These are phyloP conservation scores for Epinotia brunnichana DNA, from an alignment of 2,888 invertebrate genomes.

Conservation along the genomic window DNA sequence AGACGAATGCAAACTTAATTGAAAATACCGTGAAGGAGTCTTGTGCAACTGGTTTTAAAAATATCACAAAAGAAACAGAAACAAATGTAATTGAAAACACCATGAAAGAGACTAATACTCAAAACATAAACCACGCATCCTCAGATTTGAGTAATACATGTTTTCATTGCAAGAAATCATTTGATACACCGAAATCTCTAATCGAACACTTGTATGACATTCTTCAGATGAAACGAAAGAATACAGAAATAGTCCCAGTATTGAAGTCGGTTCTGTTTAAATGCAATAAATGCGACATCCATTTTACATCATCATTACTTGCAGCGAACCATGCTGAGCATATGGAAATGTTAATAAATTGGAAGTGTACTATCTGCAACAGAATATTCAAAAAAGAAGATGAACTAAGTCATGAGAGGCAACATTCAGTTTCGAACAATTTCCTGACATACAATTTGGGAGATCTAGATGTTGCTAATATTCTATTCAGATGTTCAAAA, in stretches of 20 bases:
- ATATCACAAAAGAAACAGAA: background rate
- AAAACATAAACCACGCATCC: conserved; percentile 40
- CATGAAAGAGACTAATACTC: background rate
- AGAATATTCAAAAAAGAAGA: conserved; percentile 63
- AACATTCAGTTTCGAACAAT: conserved; percentile 58
- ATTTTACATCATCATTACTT: conserved; percentile 61
- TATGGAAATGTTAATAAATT: conserved; percentile 58
- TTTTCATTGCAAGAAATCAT: conserved; percentile 64
- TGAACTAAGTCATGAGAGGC: conserved; percentile 60
- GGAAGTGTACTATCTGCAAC: conserved; percentile 64
- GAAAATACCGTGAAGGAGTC: background rate
- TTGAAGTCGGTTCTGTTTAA: conserved; percentile 63
- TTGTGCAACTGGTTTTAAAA: conserved; percentile 1
- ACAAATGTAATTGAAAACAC: background rate
- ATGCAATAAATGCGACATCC: conserved; percentile 66
- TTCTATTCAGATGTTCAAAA: conserved; percentile 65
- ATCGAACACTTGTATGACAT: conserved; percentile 71
- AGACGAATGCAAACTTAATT: background rate
- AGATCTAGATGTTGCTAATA: conserved; percentile 49
- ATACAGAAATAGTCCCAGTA: conserved; percentile 42
- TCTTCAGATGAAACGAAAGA: conserved; percentile 51
- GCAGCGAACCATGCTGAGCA: conserved; percentile 63
- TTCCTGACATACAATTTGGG: conserved; percentile 57
- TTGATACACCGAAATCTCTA: conserved; percentile 58
- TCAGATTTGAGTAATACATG: conserved; percentile 50